Conservation (phyloP, 2,888 invertebrate species). For the Phragmatobia fuliginosa region DNA sequence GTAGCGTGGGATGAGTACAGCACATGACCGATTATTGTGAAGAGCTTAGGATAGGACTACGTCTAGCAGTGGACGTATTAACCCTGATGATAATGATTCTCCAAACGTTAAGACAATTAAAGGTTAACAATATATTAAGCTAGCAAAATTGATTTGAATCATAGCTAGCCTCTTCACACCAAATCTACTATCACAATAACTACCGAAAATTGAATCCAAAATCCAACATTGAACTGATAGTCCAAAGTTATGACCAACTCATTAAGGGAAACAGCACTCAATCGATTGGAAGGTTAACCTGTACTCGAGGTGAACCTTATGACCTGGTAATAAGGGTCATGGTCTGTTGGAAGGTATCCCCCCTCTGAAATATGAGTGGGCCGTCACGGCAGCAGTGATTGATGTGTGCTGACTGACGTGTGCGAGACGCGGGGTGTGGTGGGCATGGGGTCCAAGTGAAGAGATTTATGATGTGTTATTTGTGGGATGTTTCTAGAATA, state of each 20-base stretch:
- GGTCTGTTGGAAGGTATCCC: constrained; percentile 54
- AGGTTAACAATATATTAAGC: background rate
- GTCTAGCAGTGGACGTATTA: too few relatives aligned
- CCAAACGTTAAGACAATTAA: background rate
- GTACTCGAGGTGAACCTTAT: constrained; percentile 53
- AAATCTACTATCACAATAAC: background rate
- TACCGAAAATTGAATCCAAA: constrained; percentile 7
- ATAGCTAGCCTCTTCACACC: background rate
- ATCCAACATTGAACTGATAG: constrained; percentile 19
- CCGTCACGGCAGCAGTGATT: constrained; percentile 82
- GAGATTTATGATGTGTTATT: constrained; percentile 13
- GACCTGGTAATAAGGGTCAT: constrained; percentile 49
- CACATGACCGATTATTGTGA: too few relatives aligned
- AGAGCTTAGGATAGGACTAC: too few relatives aligned
- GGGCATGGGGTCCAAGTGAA: constrained; percentile 40
- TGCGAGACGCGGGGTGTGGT: constrained; percentile 77
- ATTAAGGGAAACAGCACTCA: constrained; percentile 70
- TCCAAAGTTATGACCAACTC: constrained; percentile 52
- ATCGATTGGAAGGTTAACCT: constrained; percentile 68
- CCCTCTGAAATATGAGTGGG: constrained; percentile 80
- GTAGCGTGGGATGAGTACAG: too few relatives aligned
- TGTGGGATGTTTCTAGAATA: background rate
- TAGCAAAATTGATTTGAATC: background rate
- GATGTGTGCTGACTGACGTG: constrained; percentile 83
- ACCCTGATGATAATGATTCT: background rate